phyloP scores from a whole-genome alignment of 2,797 vertebrate genomes.

The Perodicticus potto region DNA sequence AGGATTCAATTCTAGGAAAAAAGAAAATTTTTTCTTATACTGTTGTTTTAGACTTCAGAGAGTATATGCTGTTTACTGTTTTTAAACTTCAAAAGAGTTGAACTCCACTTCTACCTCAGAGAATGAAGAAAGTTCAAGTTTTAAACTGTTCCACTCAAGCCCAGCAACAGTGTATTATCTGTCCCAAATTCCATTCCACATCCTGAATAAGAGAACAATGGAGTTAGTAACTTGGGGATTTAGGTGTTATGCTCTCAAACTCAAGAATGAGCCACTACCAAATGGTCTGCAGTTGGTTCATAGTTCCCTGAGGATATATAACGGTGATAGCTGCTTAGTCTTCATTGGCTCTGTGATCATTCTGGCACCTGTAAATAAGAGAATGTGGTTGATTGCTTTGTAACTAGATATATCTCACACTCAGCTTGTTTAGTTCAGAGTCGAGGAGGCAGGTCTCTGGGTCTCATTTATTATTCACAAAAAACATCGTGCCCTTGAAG shows the following conservation, averaged over 20 bases:
- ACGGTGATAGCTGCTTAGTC: background rate
- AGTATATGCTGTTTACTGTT: background rate
- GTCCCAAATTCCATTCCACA: background rate
- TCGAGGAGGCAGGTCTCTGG: background rate
- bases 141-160: background rate
- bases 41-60: background rate
- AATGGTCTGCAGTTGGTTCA: background rate
- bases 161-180: background rate
- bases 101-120: background rate
- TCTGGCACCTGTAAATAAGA: background rate
- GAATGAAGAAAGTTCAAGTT: background rate
- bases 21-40: background rate
- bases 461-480: background rate
- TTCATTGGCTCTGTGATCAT: background rate
- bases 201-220: background rate
- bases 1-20: background rate
- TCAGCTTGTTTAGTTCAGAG: background rate
- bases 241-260: background rate
- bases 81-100: conserved; percentile 3
- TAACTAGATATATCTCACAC: background rate
- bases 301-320: background rate
- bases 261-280: background rate
- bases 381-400: background rate
- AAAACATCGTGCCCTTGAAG: background rate
- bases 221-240: background rate